Base-by-base conservation (phyloP, 2,113 vertebrate species). In the Sphaerodactylus townsendi region DNA sequence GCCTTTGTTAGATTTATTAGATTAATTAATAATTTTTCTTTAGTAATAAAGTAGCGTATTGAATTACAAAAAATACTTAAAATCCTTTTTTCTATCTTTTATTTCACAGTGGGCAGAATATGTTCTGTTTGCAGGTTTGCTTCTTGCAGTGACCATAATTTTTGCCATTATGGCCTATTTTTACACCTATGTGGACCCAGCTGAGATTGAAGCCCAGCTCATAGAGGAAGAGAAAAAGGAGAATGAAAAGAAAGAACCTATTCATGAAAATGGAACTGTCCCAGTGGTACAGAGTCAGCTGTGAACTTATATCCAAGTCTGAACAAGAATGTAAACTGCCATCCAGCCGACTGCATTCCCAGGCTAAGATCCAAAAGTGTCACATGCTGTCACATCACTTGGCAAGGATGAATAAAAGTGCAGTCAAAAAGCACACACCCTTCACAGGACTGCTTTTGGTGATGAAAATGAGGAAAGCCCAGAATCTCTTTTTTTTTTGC, bases 131-230 rank as follows among this genome's bases (percentile, higher is more conserved):
- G 98, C 99, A n/a, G 95, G 93, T 0, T 94, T 99, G 87, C 92
- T 99, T 53, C 86, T 98, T 23, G 96, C 88, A 2, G 98, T 99
- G 83, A 98, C 97, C 14, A 0, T 98, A 1, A 95, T 99, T 88
- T 99, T 99, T 93, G 97, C 98, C 84, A 10, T 97, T 76, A 99
- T 99, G 98, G 97, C 97, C 6, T 92, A 94, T 79, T 98, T 97
- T 95, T 99, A 99, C 77, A 98, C 97, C 9, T 99, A 99, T 82
- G 70, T 96, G 30, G 96, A 99, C 88, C 98, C 98, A 28, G 85
- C 88, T 10, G 97, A 97, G 89, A 91, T 98, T 17, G 99, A 99
- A 91, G 97, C 97, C 5, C 92, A 97, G 79, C 96, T 99, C 35
- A 92, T 86, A 44, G 92, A 78, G 13, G 93, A 96, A 4, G 94